Conservation (phyloP, 2,113 vertebrate species). For the Arenaria interpres region DNA sequence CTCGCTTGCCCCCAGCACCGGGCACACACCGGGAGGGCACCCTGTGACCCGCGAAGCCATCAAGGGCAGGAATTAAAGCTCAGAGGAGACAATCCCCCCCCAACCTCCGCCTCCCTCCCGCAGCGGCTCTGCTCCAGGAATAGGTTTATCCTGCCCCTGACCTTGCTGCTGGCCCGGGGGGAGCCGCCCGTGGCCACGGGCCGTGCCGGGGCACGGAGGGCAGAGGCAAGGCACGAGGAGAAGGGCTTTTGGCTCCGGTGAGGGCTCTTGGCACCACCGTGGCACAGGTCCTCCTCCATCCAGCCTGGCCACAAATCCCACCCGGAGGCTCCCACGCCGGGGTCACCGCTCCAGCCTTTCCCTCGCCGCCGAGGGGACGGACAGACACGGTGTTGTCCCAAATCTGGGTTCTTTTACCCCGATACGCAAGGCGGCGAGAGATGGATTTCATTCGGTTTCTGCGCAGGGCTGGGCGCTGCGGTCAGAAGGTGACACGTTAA, state of each 20-base stretch:
- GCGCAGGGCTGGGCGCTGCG: background rate
- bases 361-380: fast-evolving
- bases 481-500: background rate
- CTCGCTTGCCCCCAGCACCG: background rate
- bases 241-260: background rate
- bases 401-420: background rate
- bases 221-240: background rate
- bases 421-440: no score
- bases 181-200: background rate
- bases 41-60: background rate
- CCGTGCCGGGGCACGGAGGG: background rate
- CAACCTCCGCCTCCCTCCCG: background rate
- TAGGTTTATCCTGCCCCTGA: slow-evolving; percentile 34
- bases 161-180: background rate
- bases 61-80: background rate
- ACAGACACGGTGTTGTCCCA: background rate
- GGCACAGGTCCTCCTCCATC: fast-evolving
- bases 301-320: background rate
- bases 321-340: fast-evolving
- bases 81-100: background rate
- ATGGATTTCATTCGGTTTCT: background rate
- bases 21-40: background rate
- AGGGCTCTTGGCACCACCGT: fast-evolving
- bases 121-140: slow-evolving; percentile 32
- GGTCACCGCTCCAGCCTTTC: background rate